These are phyloP conservation scores for Monochamus alternatus DNA, from an alignment of 2,888 invertebrate species.

Conservation along the genomic window DNA sequence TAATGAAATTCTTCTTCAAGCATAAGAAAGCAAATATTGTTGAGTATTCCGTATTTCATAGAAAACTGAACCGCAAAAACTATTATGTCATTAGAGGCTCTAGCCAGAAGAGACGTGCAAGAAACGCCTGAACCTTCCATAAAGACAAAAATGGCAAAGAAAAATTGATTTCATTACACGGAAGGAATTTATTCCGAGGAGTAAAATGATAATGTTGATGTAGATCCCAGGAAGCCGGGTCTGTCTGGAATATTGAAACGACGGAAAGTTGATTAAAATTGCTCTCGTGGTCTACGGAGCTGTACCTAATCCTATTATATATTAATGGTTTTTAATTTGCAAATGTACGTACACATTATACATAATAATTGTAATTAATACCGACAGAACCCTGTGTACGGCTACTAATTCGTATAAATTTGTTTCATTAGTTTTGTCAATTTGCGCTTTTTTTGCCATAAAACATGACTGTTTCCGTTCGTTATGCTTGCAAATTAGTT, in stretches of 20 bases:
- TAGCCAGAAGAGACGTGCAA: background rate
- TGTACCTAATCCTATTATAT: background rate
- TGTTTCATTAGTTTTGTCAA: too few relatives aligned
- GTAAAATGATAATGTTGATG: constrained; percentile 12
- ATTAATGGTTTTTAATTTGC: constrained; percentile 13
- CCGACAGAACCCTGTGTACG: background rate
- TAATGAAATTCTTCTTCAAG: too few relatives aligned
- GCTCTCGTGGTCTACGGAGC: constrained; percentile 3
- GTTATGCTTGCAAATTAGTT: too few relatives aligned
- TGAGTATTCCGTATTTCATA: too few relatives aligned
- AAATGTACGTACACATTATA: constrained; percentile 3
- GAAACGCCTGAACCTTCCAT: background rate
- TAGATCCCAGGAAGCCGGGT: constrained; percentile 10
- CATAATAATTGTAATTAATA: constrained; percentile 9
- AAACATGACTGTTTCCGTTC: too few relatives aligned
- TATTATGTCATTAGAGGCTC: background rate
- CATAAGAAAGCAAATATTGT: too few relatives aligned
- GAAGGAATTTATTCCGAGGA: constrained; percentile 7
- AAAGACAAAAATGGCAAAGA: background rate
- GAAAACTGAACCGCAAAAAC: background rate
- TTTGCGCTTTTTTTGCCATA: too few relatives aligned
- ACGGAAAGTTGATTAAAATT: constrained; percentile 1
- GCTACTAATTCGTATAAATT: background rate
- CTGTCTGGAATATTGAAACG: constrained; percentile 12
- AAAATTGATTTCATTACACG: constrained; percentile 12